These are phyloP conservation scores for Gymnosoma rotundatum DNA, from an alignment of 2,888 invertebrate species.

Conservation along the genomic window DNA sequence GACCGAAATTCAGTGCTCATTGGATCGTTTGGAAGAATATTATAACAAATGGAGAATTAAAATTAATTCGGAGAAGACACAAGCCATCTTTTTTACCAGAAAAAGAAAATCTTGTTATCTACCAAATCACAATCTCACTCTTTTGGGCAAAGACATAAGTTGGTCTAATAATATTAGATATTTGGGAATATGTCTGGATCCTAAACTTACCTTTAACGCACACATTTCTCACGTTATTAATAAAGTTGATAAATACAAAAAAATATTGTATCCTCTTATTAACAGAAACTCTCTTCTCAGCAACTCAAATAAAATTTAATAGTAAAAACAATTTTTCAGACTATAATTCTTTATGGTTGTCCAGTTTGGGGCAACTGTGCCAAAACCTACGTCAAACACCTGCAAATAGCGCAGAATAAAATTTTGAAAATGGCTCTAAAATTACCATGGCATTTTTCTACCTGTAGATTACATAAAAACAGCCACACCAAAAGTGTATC, in stretches of 20 bases:
- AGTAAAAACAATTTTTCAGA: too few species aligned
- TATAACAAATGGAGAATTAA: slow-evolving; percentile 34
- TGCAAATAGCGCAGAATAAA: slow-evolving; percentile 1
- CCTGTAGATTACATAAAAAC: background rate
- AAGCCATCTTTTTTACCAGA: slow-evolving; percentile 17
- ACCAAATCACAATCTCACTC: background rate
- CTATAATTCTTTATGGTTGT: background rate
- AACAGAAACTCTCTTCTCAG: too few species aligned
- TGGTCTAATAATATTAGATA: background rate
- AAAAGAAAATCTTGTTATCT: slow-evolving; percentile 22
- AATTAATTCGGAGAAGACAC: slow-evolving; percentile 20
- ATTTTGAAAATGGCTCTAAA: slow-evolving; percentile 1
- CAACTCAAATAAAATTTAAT: too few species aligned
- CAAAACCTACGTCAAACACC: background rate
- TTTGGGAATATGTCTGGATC: too few species aligned
- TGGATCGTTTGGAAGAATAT: slow-evolving; percentile 4
- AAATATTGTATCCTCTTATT: too few species aligned
- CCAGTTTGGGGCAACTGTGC: background rate
- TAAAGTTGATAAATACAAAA: too few species aligned
- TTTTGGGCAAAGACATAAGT: slow-evolving; percentile 1
- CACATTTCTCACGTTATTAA: too few species aligned
- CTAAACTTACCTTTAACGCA: too few species aligned
- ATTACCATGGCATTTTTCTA: slow-evolving; percentile 9
- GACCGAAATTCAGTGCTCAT: too few species aligned
- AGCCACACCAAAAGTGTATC: background rate